Conservation (phyloP, 2,113 vertebrate species). For the Beaufortia kweichowensis region DNA sequence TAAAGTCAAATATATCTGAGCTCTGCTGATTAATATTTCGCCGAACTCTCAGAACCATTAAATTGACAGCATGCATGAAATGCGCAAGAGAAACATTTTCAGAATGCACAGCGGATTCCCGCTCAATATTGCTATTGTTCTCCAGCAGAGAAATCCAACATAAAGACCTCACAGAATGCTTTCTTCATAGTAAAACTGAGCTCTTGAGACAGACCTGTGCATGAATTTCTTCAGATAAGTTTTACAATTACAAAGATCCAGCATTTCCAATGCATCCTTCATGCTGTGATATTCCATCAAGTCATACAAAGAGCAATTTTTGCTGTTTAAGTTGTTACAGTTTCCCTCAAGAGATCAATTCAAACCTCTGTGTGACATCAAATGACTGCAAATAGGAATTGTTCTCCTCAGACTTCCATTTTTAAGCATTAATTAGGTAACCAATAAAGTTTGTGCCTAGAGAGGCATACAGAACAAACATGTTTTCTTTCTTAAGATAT, state of each 20-base stretch:
- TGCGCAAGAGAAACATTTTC: slow-evolving; percentile 1
- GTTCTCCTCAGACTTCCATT: background rate
- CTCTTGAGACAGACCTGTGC: background rate
- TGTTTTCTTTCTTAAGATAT: too few relatives aligned
- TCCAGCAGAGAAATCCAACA: slow-evolving; percentile 13
- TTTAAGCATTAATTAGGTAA: background rate
- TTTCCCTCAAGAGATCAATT: background rate
- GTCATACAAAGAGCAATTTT: background rate
- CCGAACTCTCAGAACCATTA: slow-evolving; percentile 10
- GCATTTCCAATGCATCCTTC: background rate
- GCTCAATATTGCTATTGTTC: slow-evolving; percentile 11
- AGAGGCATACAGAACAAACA: background rate
- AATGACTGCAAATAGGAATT: background rate
- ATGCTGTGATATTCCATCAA: background rate
- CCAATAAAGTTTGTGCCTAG: background rate
- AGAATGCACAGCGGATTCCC: background rate
- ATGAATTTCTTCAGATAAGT: background rate
- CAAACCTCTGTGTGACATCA: background rate
- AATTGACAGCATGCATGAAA: background rate
- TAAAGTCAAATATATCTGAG: slow-evolving; percentile 14
- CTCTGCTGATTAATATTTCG: slow-evolving; percentile 7
- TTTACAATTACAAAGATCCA: background rate
- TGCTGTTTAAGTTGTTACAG: background rate
- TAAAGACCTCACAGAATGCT: background rate
- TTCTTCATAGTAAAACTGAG: background rate